Evolutionary conservation across 53 echinoderm and acorn worm species (phyloP).

Genomic region (Henricia sp.): DNA sequence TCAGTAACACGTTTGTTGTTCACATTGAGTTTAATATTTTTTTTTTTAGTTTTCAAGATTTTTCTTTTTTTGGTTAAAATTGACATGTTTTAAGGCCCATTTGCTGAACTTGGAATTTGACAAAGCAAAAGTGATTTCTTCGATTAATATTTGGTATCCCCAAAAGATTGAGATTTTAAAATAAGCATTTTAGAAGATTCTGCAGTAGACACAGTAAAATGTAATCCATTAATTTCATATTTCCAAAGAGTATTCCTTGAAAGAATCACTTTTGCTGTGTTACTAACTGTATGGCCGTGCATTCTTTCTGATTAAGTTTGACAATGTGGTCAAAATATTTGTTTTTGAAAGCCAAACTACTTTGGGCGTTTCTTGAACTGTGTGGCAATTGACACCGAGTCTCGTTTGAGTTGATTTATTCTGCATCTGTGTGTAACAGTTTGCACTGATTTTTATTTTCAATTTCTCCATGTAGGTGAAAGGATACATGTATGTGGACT

Average conservation of each 20-base stretch:
- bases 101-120: background rate
- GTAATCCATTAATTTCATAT: too few relatives aligned
- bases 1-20: conserved; percentile 65
- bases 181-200: background rate
- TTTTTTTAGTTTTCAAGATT: conserved; percentile 59
- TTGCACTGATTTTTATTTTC: conserved; percentile 44
- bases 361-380: conserved; percentile 19
- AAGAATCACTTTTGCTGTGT: conserved; percentile 38
- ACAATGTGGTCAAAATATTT: background rate
- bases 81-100: too few relatives aligned
- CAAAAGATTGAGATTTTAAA: background rate
- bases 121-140: background rate
- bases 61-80: conserved; percentile 45
- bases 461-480: conserved; percentile 54
- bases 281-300: conserved; percentile 60
- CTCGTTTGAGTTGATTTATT: conserved; percentile 46
- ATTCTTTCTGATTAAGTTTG: conserved; percentile 40
- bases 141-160: too few relatives aligned
- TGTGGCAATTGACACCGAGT: conserved; percentile 47
- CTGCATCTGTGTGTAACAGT: conserved; percentile 58
- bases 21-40: conserved; percentile 57
- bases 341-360: conserved; percentile 1
- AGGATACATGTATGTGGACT: conserved; percentile 61
- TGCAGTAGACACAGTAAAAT: background rate
- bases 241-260: background rate